phyloP scores from a whole-genome alignment of 1,140 invertebrate genomes.

The Drosophila nikananu region DNA sequence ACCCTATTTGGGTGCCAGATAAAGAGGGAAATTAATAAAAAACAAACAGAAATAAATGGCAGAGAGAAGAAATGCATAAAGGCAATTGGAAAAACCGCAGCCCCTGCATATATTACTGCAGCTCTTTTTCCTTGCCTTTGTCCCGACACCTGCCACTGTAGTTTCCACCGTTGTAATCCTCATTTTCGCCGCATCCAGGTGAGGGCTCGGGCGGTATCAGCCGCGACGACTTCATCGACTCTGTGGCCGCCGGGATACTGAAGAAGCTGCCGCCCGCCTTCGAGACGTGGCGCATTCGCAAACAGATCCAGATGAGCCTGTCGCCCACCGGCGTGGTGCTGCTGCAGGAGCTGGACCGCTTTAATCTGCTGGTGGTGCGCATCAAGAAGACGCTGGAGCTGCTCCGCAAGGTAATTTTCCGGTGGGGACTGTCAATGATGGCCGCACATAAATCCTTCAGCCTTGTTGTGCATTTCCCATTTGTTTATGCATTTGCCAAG shows the following conservation, averaged over 20 bases:
- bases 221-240: slow-evolving; percentile 93
- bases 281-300: slow-evolving; percentile 92
- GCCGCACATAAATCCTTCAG: slow-evolving; percentile 80
- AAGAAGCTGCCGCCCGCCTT: slow-evolving; percentile 91
- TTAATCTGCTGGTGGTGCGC: slow-evolving; percentile 91
- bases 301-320: slow-evolving; percentile 91
- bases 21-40: slow-evolving; percentile 72
- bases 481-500: slow-evolving; percentile 80
- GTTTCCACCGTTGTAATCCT: slow-evolving; percentile 19
- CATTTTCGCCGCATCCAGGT: slow-evolving; percentile 44
- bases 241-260: slow-evolving; percentile 91
- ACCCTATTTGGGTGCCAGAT: slow-evolving; percentile 42
- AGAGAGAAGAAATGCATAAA: slow-evolving; percentile 9
- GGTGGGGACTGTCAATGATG: slow-evolving; percentile 41
- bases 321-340: slow-evolving; percentile 94
- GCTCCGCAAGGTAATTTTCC: slow-evolving; percentile 88
- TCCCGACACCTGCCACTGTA: slow-evolving; percentile 4
- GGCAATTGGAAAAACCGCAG: slow-evolving; percentile 50
- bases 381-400: slow-evolving; percentile 91
- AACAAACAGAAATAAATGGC: slow-evolving; percentile 42
- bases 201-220: slow-evolving; percentile 87
- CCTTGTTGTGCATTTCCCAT: slow-evolving; percentile 72
- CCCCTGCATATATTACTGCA: slow-evolving; percentile 62
- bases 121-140: slow-evolving; percentile 45
- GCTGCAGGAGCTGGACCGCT: slow-evolving; percentile 95